These are phyloP conservation scores for Mesopsocus fuscifrons DNA, from an alignment of 2,888 invertebrate species.

Conservation along the genomic window DNA sequence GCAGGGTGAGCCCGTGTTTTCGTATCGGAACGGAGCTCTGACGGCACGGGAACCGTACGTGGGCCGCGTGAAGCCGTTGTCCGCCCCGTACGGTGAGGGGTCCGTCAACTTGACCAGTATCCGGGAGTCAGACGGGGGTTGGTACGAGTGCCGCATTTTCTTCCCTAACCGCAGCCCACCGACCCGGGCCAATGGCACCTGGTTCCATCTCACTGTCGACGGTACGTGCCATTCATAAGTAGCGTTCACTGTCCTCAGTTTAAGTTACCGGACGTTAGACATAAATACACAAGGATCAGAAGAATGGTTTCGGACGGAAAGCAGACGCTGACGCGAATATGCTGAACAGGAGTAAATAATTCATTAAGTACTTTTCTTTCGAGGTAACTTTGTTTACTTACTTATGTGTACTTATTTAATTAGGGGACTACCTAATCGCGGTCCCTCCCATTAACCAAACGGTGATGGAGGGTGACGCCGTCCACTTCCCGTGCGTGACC, in stretches of 20 bases:
- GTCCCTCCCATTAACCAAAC: conserved; percentile 79
- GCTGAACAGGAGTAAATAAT: too few relatives aligned
- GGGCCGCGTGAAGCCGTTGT: conserved; percentile 41
- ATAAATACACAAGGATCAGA: too few relatives aligned
- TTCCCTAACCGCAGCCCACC: conserved; percentile 79
- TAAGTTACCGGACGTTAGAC: too few relatives aligned
- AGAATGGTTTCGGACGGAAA: too few relatives aligned
- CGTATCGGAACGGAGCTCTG: conserved; percentile 57
- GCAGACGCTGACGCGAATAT: too few relatives aligned
- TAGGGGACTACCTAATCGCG: conserved; percentile 74
- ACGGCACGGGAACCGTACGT: conserved; percentile 46
- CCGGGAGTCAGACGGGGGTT: conserved; percentile 73
- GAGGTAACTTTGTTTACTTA: too few relatives aligned
- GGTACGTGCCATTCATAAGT: too few relatives aligned
- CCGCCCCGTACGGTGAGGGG: conserved; percentile 37
- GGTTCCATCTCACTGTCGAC: conserved; percentile 73
- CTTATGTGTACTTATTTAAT: too few relatives aligned
- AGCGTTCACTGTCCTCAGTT: too few relatives aligned
- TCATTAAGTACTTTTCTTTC: too few relatives aligned
- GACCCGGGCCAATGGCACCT: conserved; percentile 70
- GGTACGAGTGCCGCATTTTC: conserved; percentile 76
- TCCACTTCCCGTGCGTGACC: conserved; percentile 62
- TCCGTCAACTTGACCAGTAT: conserved; percentile 73
- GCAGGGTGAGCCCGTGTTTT: conserved; percentile 60
- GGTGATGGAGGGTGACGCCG: conserved; percentile 64